These are phyloP conservation scores for Spongilla lacustris DNA, from an alignment of 37 sponge, comb jelly and placozoan species.

Conservation along the genomic window DNA sequence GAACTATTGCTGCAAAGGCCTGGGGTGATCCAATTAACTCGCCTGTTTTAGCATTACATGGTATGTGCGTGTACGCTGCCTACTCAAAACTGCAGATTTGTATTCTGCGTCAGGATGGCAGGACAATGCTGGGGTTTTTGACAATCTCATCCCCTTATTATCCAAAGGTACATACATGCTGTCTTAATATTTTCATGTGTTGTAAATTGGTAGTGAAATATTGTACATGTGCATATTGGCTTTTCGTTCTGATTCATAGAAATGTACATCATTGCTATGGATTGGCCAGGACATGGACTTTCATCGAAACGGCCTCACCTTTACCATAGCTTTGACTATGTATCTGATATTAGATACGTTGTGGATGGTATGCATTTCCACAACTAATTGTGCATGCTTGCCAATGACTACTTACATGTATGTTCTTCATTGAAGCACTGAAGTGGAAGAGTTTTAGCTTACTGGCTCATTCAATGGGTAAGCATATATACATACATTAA, in stretches of 20 bases:
- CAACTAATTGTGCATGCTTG: too few species aligned
- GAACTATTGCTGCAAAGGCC: conserved; percentile 63
- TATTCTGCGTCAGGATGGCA: conserved; percentile 67
- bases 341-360: conserved; percentile 69
- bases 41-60: conserved; percentile 74
- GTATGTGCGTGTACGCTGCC: conserved; percentile 20
- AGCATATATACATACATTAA: not conserved
- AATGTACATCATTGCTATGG: conserved; percentile 71
- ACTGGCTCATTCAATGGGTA: conserved; percentile 82
- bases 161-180: conserved; percentile 21
- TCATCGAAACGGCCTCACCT: conserved; percentile 67
- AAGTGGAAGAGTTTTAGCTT: conserved; percentile 67
- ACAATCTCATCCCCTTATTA: conserved; percentile 68
- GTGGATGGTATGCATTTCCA: conserved; percentile 51
- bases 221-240: too few species aligned
- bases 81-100: not conserved
- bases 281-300: conserved; percentile 82
- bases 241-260: conserved; percentile 3
- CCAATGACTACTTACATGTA: not conserved
- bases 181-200: too few species aligned
- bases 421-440: conserved; percentile 37
- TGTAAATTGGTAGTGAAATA: too few species aligned
- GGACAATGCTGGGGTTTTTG: conserved; percentile 86
- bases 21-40: conserved; percentile 64
- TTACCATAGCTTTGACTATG: conserved; percentile 48